Evolutionary conservation across 23 tunicate genomes (phyloP).

Genomic region (Aplidium turbinatum): DNA sequence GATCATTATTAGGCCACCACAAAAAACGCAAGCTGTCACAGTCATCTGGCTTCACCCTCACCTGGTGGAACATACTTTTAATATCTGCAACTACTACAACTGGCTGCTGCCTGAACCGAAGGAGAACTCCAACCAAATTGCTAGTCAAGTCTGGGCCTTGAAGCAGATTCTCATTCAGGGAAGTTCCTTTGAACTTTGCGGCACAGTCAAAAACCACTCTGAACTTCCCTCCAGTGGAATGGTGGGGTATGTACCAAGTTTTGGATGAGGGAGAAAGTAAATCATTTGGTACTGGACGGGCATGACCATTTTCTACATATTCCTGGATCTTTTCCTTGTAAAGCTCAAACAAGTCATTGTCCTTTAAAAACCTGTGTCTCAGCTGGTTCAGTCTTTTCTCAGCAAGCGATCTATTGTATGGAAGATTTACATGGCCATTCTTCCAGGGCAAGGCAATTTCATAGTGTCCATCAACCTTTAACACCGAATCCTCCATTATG

Average conservation of each 20-base stretch:
- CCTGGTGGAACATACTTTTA: conserved; percentile 20
- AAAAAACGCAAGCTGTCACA: conserved; percentile 2
- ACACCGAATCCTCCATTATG: background rate
- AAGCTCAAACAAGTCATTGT: background rate
- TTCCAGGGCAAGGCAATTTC: conserved; percentile 13
- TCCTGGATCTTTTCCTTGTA: conserved; percentile 34
- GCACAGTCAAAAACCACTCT: conserved; percentile 32
- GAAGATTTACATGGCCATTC: background rate
- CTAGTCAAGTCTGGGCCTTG: too few relatives aligned
- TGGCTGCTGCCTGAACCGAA: too few relatives aligned
- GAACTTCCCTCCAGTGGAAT: conserved; percentile 30
- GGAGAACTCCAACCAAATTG: too few relatives aligned
- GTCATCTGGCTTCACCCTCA: conserved; percentile 5
- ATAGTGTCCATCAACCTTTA: conserved; percentile 10
- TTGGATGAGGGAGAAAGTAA: background rate
- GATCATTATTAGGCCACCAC: conserved; percentile 31
- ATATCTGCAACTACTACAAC: conserved; percentile 9
- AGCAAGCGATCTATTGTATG: conserved; percentile 20
- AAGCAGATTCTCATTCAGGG: conserved; percentile 25
- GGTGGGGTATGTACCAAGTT: conserved; percentile 36
- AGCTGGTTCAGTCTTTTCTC: conserved; percentile 5
- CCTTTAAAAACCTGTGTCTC: background rate
- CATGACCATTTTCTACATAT: background rate
- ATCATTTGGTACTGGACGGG: background rate
- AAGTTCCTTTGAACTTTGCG: conserved; percentile 15